A percentile compares a stretch with the other conserved stretches of the same genome.
Evolutionary conservation across 2,113 vertebrate genomes (phyloP).

Genomic region (Puffinus mauretanicus): DNA sequence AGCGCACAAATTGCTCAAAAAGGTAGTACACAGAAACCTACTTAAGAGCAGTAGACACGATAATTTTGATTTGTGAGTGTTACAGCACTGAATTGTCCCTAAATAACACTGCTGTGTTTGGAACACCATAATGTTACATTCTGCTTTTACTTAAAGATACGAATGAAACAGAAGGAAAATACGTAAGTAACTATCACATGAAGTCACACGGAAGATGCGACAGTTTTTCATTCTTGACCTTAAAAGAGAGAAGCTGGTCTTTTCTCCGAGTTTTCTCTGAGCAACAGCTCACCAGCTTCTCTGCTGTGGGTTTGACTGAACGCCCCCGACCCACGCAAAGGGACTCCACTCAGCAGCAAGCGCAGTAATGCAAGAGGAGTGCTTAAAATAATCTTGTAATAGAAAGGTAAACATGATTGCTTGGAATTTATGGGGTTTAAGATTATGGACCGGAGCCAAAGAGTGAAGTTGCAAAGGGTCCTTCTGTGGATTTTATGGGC

Average conservation of each 20-base stretch:
- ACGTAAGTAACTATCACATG: background rate
- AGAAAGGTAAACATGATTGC: background rate
- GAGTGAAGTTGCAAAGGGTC: background rate
- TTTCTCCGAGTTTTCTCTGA: background rate
- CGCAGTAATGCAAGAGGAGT: background rate
- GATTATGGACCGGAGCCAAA: background rate
- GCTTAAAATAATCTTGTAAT: background rate
- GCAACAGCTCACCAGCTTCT: background rate
- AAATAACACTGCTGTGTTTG: background rate
- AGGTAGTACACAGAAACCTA: background rate
- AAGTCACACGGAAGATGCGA: background rate
- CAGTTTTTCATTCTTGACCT: background rate
- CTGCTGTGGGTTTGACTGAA: background rate
- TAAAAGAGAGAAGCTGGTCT: background rate
- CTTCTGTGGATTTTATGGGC: background rate
- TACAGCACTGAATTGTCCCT: background rate
- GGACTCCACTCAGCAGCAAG: background rate
- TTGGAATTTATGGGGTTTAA: background rate
- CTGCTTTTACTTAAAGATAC: background rate
- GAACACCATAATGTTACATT: accelerated
- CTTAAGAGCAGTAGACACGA: background rate
- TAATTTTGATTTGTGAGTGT: background rate
- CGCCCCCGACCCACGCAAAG: background rate
- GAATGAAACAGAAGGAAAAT: background rate
- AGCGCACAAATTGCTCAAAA: background rate